Evolutionary conservation across 2,888 invertebrate genomes (phyloP).

Genomic region (Apoderus coryli): DNA sequence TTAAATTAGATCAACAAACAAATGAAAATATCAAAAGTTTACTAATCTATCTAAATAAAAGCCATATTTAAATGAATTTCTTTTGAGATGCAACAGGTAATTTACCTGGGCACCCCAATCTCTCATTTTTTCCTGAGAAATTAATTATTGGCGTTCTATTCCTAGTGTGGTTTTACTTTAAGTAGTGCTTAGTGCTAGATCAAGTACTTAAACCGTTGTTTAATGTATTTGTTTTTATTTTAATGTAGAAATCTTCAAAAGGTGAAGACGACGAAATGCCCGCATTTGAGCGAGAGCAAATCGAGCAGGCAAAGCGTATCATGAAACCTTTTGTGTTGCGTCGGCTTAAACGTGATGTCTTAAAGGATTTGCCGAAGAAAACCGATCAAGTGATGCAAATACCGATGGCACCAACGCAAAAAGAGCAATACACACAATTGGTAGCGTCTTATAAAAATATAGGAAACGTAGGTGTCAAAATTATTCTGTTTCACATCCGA

Average conservation of each 20-base stretch:
- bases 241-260: conserved; percentile 18
- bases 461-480: conserved; percentile 23
- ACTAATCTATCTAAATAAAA: too few relatives aligned
- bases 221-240: conserved; percentile 1
- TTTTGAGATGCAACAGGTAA: too few relatives aligned
- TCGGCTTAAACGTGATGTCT: conserved; percentile 73
- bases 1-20: too few relatives aligned
- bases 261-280: conserved; percentile 48
- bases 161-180: too few relatives aligned
- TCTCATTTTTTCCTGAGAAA: too few relatives aligned
- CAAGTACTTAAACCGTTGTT: too few relatives aligned
- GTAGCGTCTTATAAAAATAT: conserved; percentile 50
- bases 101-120: too few relatives aligned
- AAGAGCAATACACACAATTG: conserved; percentile 59
- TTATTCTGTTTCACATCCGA: too few relatives aligned
- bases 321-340: conserved; percentile 92
- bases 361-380: conserved; percentile 75
- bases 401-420: conserved; percentile 57
- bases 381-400: conserved; percentile 52
- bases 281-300: conserved; percentile 78
- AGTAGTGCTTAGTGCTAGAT: too few relatives aligned
- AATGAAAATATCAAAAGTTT: too few relatives aligned
- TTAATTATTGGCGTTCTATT: too few relatives aligned
- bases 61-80: too few relatives aligned
- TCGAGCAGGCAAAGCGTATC: conserved; percentile 84